Percentiles rank a stretch among this genome's conserved stretches.
phyloP scores from a whole-genome alignment of 2,888 invertebrate species.

The Neria commutata region DNA sequence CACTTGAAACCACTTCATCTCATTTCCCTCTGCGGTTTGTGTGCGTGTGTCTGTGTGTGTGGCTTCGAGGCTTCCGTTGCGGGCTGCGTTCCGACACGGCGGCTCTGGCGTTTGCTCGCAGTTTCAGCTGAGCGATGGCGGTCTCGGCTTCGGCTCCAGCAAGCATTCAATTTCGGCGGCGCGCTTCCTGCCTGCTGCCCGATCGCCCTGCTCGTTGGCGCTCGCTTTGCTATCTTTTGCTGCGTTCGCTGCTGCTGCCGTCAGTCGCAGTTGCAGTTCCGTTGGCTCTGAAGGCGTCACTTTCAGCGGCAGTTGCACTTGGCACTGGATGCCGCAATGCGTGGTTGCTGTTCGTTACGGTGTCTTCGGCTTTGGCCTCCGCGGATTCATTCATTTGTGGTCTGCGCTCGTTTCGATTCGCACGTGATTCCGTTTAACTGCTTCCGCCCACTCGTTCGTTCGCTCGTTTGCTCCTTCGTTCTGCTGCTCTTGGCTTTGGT shows the following conservation, averaged over 20 bases:
- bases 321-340: not conserved
- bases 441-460: too few species aligned
- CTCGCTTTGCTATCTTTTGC: too few species aligned
- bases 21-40: slow-evolving; percentile 61
- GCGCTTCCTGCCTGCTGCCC: slow-evolving; percentile 1
- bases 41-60: slow-evolving; percentile 36
- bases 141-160: slow-evolving; percentile 27
- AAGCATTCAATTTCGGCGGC: not conserved
- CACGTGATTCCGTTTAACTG: too few species aligned
- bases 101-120: not conserved
- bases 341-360: not conserved
- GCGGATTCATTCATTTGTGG: slow-evolving; percentile 36
- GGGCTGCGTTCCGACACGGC: not conserved
- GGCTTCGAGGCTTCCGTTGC: not conserved
- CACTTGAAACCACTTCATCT: slow-evolving; percentile 64
- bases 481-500: too few species aligned
- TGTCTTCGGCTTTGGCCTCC: slow-evolving; percentile 17
- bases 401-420: slow-evolving; percentile 12
- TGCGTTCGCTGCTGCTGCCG: slow-evolving; percentile 14
- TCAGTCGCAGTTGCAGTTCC: not conserved
- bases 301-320: too few species aligned
- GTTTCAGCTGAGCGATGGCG: too few species aligned
- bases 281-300: too few species aligned
- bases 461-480: too few species aligned
- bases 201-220: slow-evolving; percentile 2